A percentile compares a stretch with the other conserved stretches of the same genome.
phyloP scores from a whole-genome alignment of 2,797 vertebrate species.

The Malurus splendens region DNA sequence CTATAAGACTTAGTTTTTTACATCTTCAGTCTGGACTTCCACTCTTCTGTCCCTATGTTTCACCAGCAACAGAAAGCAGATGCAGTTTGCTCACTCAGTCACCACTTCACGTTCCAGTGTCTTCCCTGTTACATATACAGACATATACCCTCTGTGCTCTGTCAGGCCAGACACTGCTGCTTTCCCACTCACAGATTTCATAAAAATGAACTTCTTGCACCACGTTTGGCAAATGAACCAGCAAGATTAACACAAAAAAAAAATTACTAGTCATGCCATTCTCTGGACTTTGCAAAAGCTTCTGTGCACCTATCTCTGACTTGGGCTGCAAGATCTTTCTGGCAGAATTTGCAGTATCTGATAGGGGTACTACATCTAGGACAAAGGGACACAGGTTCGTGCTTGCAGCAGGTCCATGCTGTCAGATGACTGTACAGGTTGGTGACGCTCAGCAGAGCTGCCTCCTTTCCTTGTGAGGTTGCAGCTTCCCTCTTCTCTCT shows the following conservation, averaged over 20 bases:
- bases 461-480: accelerated
- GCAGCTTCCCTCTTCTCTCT: background rate
- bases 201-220: background rate
- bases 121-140: background rate
- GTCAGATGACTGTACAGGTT: background rate
- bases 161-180: background rate
- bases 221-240: background rate
- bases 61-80: background rate
- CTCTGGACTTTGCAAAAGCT: background rate
- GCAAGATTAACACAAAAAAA: background rate
- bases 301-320: background rate
- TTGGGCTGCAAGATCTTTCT: background rate
- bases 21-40: background rate
- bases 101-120: accelerated
- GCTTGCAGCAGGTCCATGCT: background rate
- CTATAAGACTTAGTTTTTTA: background rate
- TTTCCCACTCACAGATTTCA: background rate
- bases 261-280: background rate
- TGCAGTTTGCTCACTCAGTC: background rate
- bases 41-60: background rate
- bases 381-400: background rate
- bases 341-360: background rate
- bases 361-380: background rate
- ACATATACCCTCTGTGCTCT: background rate
- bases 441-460: accelerated